Base-by-base conservation (phyloP, 2,113 vertebrate species). In the Numida meleagris region DNA sequence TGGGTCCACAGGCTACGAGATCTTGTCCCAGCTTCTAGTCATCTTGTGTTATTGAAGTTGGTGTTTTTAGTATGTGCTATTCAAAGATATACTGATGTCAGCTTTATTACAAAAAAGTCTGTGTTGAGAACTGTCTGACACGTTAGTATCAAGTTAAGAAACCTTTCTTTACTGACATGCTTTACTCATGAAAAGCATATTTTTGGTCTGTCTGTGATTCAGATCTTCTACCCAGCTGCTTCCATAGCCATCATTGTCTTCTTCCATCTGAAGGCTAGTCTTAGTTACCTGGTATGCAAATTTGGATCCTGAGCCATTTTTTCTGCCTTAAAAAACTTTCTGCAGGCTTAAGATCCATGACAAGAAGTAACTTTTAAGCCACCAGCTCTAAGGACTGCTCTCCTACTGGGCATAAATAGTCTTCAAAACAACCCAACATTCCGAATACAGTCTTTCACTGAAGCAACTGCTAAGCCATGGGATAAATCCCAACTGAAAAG, bases 361-460 rank as follows among this genome's bases (percentile, higher is more conserved):
- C 24, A 61, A 70, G 45, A 59, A 59, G 11, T 13, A 70, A 33
- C 5, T 23, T 38, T 74, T 14, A 58, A 33, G 14, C 18, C 17
- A 31, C 14, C 5, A 2, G 3, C 45, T 48, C 13, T 16, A 73
- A 66, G 36, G 9, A 6, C 8, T 2, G 1, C 4, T 70, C 12
- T 85, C 31, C 5, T n/a, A 29, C 16, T 38, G 31, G 27, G 33
- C 19, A 61, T 11, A 25, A 1, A 7, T 1, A 33, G 14, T 53
- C 21, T 86, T 62, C 31, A 76, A n/a, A 70, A 34, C 4, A 3
- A 19, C 14, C 24, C 7, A 10, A 3, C 7, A 14, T 80, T 23
- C 17, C 40, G 51, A 57, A 55, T 5, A 43, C 14, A 51, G 55
- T 16, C 4, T 34, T 33, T 67, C 31, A 42, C 2, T 15, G 65